Evolutionary conservation across 2,888 invertebrate genomes (phyloP).

Genomic region (Synanthedon vespiformis): DNA sequence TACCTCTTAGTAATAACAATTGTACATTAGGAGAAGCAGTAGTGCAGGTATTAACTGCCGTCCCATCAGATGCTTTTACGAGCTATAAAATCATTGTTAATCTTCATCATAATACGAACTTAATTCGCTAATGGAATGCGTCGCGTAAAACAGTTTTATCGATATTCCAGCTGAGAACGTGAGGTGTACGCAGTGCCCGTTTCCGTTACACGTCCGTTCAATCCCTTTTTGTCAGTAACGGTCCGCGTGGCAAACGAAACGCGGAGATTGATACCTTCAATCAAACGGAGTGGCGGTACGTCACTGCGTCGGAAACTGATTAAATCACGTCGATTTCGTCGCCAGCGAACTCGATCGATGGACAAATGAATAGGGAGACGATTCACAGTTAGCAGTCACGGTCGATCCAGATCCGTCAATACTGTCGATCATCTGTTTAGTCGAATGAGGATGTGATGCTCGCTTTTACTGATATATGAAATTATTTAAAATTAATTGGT

Average conservation of each 20-base stretch:
- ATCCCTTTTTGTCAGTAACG: constrained; percentile 64
- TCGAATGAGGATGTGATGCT: too few relatives aligned
- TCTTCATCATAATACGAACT: constrained; percentile 26
- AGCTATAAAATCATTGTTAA: constrained; percentile 26
- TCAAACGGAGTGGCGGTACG: constrained; percentile 54
- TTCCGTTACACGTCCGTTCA: constrained; percentile 60
- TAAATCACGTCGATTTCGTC: constrained; percentile 64
- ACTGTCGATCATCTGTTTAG: constrained; percentile 27
- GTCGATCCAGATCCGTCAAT: constrained; percentile 41
- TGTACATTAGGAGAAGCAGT: too few relatives aligned
- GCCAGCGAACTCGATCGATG: constrained; percentile 20
- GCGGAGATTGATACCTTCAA: constrained; percentile 63
- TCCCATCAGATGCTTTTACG: neutral
- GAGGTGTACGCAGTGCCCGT: constrained; percentile 54
- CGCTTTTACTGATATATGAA: too few relatives aligned
- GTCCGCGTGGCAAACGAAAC: constrained; percentile 58
- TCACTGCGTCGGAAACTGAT: constrained; percentile 54
- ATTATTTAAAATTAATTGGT: too few relatives aligned
- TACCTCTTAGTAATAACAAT: too few relatives aligned
- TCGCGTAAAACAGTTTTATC: constrained; percentile 35
- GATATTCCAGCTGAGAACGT: constrained; percentile 56
- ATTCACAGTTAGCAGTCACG: constrained; percentile 52
- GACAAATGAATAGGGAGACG: constrained; percentile 47
- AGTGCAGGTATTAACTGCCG: too few relatives aligned
- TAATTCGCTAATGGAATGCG: constrained; percentile 47